Evolutionary conservation across 1,140 invertebrate genomes (phyloP).

Genomic region (Penaeus vannamei): DNA sequence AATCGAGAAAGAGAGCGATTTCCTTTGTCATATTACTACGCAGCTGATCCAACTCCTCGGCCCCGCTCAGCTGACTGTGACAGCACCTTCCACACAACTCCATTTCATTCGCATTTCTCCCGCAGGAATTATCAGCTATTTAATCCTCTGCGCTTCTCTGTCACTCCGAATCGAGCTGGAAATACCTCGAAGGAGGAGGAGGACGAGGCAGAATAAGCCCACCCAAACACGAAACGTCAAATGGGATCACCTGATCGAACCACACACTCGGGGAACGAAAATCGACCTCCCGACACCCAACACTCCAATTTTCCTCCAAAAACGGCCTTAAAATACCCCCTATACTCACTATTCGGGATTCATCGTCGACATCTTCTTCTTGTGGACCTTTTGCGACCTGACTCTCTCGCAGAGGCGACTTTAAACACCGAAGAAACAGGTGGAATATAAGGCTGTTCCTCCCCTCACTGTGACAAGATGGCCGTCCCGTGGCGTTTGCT

Average conservation of each 20-base stretch:
- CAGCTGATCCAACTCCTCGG: not conserved
- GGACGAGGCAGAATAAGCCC: not conserved
- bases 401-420: not conserved
- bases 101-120: not conserved
- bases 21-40: too few relatives aligned
- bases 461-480: constrained; percentile 60
- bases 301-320: not conserved
- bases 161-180: accelerated
- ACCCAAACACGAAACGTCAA: constrained; percentile 41
- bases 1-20: too few relatives aligned
- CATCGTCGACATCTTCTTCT: constrained; percentile 62
- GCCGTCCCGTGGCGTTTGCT: constrained; percentile 62
- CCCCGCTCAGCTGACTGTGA: constrained; percentile 44
- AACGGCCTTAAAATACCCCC: not conserved
- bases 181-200: not conserved
- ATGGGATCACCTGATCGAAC: constrained; percentile 57
- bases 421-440: constrained; percentile 13
- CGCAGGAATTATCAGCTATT: not conserved
- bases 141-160: too few relatives aligned
- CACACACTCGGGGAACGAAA: not conserved
- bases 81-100: not conserved
- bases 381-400: constrained; percentile 19
- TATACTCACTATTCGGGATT: constrained; percentile 62
- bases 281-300: constrained; percentile 58
- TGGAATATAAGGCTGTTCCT: constrained; percentile 36